These are phyloP conservation scores for Agrochola litura DNA, from an alignment of 2,888 invertebrate genomes.

Conservation along the genomic window DNA sequence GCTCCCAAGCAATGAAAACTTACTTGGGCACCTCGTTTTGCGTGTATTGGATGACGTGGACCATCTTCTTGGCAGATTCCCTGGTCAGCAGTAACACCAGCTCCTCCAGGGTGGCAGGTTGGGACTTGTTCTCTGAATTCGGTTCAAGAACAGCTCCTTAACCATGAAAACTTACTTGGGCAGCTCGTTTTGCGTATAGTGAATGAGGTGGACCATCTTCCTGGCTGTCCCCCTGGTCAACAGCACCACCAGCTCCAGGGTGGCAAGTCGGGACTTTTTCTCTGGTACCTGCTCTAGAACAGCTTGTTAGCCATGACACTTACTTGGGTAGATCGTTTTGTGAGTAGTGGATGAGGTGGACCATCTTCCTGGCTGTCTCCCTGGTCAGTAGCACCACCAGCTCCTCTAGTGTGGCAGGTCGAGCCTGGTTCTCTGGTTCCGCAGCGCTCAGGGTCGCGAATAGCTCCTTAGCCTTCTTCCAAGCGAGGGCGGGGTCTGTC, in stretches of 20 bases:
- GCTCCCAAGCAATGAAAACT: too few relatives aligned
- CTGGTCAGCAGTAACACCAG: constrained; percentile 93
- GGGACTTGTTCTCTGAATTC: constrained; percentile 95
- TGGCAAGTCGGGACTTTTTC: constrained; percentile 91
- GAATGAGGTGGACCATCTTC: constrained; percentile 94
- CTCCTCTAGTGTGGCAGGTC: constrained; percentile 94
- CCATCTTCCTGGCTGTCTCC: constrained; percentile 94
- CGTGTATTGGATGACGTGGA: constrained; percentile 94
- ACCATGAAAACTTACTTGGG: constrained; percentile 90
- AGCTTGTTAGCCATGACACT: constrained; percentile 31
- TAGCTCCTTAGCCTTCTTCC: constrained; percentile 93
- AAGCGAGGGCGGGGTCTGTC: constrained; percentile 94
- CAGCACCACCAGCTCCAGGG: constrained; percentile 94
- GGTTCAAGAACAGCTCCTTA: constrained; percentile 93
- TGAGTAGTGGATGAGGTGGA: constrained; percentile 94
- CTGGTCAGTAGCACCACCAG: constrained; percentile 93
- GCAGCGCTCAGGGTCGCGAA: constrained; percentile 93
- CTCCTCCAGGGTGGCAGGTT: constrained; percentile 94
- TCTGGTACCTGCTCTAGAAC: neutral
- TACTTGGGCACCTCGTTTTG: constrained; percentile 78
- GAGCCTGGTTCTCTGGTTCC: constrained; percentile 96
- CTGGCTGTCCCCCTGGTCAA: constrained; percentile 94
- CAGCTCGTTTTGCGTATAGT: constrained; percentile 92
- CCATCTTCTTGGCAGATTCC: constrained; percentile 94
- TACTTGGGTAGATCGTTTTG: constrained; percentile 91